Conservation (phyloP, 2,797 vertebrate species). For the Liparis tanakae region DNA sequence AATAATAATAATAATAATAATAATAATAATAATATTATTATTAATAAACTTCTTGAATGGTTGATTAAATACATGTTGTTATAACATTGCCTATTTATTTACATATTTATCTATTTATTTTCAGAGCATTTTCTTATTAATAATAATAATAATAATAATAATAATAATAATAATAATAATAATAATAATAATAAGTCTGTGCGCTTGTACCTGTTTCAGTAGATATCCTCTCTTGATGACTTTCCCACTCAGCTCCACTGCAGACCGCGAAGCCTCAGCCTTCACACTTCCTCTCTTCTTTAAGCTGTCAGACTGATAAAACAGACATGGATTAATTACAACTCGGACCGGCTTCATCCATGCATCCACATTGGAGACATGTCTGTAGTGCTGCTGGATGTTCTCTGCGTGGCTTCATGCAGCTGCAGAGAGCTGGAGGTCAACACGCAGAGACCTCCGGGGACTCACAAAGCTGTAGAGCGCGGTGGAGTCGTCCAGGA, state of each 20-base stretch:
- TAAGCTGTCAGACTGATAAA: conserved; percentile 84
- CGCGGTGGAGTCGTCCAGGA: conserved; percentile 92
- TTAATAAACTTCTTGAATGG: neutral
- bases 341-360: neutral
- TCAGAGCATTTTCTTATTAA: neutral
- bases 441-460: neutral
- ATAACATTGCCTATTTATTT: neutral
- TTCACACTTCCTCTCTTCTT: conserved; percentile 87
- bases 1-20: too few species aligned
- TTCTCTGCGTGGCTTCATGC: neutral
- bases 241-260: conserved; percentile 89
- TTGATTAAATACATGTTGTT: neutral
- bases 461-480: conserved; percentile 89
- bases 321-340: neutral
- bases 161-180: too few species aligned
- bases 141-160: neutral
- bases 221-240: conserved; percentile 93
- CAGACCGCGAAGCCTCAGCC: conserved; percentile 84
- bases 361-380: neutral
- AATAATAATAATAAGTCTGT: neutral
- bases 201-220: conserved; percentile 90
- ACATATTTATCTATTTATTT: neutral
- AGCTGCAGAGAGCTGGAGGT: neutral
- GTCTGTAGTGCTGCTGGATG: neutral
- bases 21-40: neutral